Evolutionary conservation across 1,140 invertebrate genomes (phyloP).

Genomic region (Zaprionus tsacasi): DNA sequence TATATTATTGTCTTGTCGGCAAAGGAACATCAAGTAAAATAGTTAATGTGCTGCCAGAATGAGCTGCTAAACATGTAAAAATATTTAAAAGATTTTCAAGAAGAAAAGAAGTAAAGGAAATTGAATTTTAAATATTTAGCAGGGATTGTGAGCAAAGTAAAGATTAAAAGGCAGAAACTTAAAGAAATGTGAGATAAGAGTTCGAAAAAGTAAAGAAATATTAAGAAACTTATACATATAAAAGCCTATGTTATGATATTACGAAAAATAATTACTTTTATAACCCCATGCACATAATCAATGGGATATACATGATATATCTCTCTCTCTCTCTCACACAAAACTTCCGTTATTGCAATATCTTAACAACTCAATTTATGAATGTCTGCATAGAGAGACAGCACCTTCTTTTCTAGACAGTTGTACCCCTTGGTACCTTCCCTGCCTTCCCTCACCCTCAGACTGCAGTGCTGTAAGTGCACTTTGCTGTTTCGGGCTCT

Average conservation of each 20-base stretch:
- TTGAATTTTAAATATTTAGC: background rate
- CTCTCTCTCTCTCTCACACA: too few species aligned
- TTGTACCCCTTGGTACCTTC: background rate
- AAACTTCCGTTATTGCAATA: too few species aligned
- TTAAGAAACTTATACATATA: too few species aligned
- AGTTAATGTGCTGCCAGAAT: background rate
- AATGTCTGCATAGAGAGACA: background rate
- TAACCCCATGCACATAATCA: too few species aligned
- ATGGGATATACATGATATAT: too few species aligned
- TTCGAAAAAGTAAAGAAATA: too few species aligned
- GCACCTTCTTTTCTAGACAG: background rate
- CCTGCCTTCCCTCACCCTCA: background rate
- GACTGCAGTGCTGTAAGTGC: constrained; percentile 25
- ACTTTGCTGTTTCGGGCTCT: constrained; percentile 30
- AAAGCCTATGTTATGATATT: too few species aligned
- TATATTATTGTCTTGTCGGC: constrained; percentile 13
- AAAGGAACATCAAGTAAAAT: constrained; percentile 9
- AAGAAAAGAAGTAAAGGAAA: background rate
- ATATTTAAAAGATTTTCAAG: background rate
- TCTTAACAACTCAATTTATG: background rate
- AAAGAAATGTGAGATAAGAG: too few species aligned
- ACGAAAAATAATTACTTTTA: too few species aligned
- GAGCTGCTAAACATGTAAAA: background rate
- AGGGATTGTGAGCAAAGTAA: background rate
- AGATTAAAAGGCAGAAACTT: too few species aligned